phyloP scores from a whole-genome alignment of 2,797 vertebrate species.

The Prunella strophiata region DNA sequence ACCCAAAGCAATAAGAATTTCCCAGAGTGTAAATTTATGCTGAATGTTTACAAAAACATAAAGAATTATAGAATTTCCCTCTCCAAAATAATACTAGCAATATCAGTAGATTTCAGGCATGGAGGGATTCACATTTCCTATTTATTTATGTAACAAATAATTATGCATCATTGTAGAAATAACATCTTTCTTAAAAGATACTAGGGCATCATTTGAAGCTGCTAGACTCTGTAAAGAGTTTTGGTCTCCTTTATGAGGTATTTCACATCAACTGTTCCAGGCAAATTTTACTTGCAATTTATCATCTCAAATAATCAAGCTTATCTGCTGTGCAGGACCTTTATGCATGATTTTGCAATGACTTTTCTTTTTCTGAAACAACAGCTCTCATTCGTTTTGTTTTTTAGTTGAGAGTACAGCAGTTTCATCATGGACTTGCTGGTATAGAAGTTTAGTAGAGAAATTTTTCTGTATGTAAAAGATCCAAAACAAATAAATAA shows the following conservation, averaged over 20 bases:
- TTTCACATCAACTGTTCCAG: background rate
- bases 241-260: background rate
- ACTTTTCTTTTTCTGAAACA: background rate
- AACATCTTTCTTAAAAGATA: background rate
- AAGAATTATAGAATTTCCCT: background rate
- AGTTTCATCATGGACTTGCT: conserved; percentile 2
- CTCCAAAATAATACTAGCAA: background rate
- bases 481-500: conserved; percentile 51
- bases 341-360: background rate
- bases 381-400: background rate
- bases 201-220: background rate
- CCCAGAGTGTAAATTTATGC: background rate
- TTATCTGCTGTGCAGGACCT: background rate
- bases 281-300: background rate
- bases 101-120: background rate
- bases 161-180: background rate
- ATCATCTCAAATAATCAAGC: background rate
- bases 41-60: background rate
- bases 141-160: background rate
- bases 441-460: conserved; percentile 10
- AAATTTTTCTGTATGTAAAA: conserved; percentile 30
- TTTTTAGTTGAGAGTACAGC: background rate
- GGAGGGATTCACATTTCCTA: background rate
- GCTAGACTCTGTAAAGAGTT: background rate
- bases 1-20: background rate